Conservation (phyloP, 1,140 invertebrate genomes). For the Harlomillsia oculata region DNA sequence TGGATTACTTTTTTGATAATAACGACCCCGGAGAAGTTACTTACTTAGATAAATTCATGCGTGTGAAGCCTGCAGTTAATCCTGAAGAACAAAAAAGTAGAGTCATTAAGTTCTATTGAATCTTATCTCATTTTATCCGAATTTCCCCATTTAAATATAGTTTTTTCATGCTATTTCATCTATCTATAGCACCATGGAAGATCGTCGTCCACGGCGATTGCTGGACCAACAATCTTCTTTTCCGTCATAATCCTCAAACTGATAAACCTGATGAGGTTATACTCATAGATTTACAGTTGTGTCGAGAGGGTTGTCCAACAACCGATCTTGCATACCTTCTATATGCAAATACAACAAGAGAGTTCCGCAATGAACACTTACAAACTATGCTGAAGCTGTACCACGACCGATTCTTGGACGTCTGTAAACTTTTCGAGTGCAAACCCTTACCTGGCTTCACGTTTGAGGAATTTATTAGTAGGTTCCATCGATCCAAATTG, state of each 20-base stretch:
- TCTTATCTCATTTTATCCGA: background rate
- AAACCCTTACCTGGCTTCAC: slow-evolving; percentile 10
- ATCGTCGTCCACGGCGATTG: background rate
- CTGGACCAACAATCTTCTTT: slow-evolving; percentile 53
- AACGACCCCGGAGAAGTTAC: background rate
- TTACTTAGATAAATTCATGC: background rate
- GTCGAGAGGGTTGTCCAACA: slow-evolving; percentile 9
- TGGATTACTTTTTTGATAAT: background rate
- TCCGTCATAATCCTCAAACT: slow-evolving; percentile 41
- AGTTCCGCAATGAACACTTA: slow-evolving; percentile 26
- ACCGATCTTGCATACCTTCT: slow-evolving; percentile 18
- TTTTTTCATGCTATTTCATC: background rate
- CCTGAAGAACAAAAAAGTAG: background rate
- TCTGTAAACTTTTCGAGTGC: background rate
- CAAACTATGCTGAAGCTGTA: slow-evolving; percentile 39
- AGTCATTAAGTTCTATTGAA: background rate
- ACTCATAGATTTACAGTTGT: slow-evolving; percentile 19
- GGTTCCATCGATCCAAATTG: slow-evolving; percentile 10
- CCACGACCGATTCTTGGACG: slow-evolving; percentile 31
- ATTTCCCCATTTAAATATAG: background rate
- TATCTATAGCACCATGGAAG: background rate
- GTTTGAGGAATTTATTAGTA: background rate
- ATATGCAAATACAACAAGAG: slow-evolving; percentile 3
- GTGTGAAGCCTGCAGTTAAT: background rate
- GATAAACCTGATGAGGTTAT: background rate